Percentiles rank a stretch among this genome's conserved stretches.
Conservation (phyloP, 1,140 invertebrate species). For the Drosophila repletoides region DNA sequence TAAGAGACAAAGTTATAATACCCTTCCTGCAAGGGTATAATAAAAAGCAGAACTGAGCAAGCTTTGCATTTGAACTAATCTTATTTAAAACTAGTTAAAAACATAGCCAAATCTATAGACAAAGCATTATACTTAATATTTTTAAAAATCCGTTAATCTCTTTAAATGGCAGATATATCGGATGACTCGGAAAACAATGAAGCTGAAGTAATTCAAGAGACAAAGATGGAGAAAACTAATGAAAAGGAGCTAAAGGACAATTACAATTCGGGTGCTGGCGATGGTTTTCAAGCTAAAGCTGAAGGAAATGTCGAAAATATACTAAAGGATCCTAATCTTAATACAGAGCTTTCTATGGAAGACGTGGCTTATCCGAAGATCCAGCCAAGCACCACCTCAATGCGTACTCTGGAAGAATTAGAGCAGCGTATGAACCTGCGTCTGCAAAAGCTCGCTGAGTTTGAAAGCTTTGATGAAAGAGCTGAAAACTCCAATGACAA, state of each 20-base stretch:
- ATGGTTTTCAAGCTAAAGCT: not conserved
- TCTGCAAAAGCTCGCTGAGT: constrained; percentile 39
- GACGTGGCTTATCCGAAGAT: not conserved
- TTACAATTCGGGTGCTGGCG: not conserved
- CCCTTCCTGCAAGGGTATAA: no score
- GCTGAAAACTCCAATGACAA: not conserved
- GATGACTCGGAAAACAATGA: not conserved
- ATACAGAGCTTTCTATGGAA: not conserved
- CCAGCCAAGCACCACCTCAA: not conserved
- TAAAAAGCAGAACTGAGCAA: not conserved
- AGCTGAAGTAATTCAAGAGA: not conserved
- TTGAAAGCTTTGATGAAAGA: constrained; percentile 34
- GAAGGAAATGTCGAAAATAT: not conserved
- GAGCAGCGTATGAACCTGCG: constrained; percentile 38
- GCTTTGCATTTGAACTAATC: not conserved
- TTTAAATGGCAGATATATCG: not conserved
- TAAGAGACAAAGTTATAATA: no score
- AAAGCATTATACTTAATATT: no score
- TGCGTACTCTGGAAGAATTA: constrained; percentile 4
- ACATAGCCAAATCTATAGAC: no score
- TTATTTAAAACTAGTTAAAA: no score
- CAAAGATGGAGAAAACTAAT: not conserved
- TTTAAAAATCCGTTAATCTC: no score
- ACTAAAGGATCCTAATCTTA: not conserved
- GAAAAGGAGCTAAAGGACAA: no score